phyloP scores from a whole-genome alignment of 1,140 invertebrate species.

The Drosophila miranda region DNA sequence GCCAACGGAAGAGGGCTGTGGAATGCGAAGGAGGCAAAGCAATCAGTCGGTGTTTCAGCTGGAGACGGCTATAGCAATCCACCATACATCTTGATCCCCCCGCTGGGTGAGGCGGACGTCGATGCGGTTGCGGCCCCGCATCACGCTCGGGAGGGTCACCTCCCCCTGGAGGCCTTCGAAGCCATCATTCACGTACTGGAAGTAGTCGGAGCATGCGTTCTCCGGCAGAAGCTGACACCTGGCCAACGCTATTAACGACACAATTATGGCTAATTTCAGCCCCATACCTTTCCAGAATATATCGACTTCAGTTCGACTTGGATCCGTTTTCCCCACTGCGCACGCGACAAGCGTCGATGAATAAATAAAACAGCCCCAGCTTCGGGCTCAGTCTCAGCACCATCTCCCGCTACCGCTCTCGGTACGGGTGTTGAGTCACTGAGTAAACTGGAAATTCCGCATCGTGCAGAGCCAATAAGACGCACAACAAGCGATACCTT shows the following conservation, averaged over 20 bases:
- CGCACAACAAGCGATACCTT: neutral
- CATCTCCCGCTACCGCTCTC: slow-evolving; percentile 3
- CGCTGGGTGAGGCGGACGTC: slow-evolving; percentile 58
- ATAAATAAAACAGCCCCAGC: slow-evolving; percentile 32
- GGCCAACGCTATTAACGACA: slow-evolving; percentile 15
- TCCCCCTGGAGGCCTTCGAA: slow-evolving; percentile 37
- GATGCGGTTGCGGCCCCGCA: slow-evolving; percentile 48
- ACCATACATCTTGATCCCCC: slow-evolving; percentile 34
- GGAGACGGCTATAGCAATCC: slow-evolving; percentile 1
- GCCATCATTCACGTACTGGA: slow-evolving; percentile 45
- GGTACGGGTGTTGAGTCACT: slow-evolving; percentile 17
- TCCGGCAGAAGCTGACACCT: slow-evolving; percentile 42
- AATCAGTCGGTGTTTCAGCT: slow-evolving; percentile 11
- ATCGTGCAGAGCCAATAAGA: slow-evolving; percentile 46
- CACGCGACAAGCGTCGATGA: slow-evolving; percentile 27
- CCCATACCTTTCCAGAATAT: slow-evolving; percentile 29
- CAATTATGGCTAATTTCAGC: slow-evolving; percentile 4
- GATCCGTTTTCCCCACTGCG: slow-evolving; percentile 19
- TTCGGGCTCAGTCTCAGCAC: neutral
- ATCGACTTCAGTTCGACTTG: slow-evolving; percentile 14
- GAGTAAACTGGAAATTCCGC: slow-evolving; percentile 67
- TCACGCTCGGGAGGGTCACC: slow-evolving; percentile 39
- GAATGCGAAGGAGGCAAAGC: slow-evolving; percentile 9
- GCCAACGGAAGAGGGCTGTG: slow-evolving; percentile 41
- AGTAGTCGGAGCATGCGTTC: slow-evolving; percentile 44